These are phyloP conservation scores for Meloidogyne floridensis DNA, from an alignment of 1,140 invertebrate genomes.

Conservation along the genomic window DNA sequence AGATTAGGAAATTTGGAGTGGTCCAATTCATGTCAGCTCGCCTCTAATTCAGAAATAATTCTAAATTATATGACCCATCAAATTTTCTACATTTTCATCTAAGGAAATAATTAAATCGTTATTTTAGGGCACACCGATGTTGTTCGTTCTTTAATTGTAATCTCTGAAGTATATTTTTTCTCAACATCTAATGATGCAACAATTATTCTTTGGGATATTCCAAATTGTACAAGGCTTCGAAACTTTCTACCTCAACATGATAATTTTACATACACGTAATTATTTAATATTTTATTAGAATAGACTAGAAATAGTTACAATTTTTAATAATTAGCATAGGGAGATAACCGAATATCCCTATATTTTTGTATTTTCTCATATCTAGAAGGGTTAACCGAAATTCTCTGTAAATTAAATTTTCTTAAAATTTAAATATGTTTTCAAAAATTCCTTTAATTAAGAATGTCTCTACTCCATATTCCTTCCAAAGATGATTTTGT, in stretches of 20 bases:
- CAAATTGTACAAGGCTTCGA: conserved; percentile 73
- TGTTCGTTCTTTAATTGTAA: conserved; percentile 77
- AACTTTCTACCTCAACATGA: conserved; percentile 79
- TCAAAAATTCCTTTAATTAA: neutral
- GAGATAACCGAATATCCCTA: too few species aligned
- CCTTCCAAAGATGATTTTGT: conserved; percentile 66
- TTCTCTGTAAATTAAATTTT: neutral
- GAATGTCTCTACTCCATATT: neutral
- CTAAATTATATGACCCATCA: too few species aligned
- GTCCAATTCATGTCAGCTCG: too few species aligned
- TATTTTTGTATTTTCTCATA: too few species aligned
- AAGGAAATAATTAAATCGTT: conserved; percentile 39
- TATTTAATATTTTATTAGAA: conserved; percentile 39
- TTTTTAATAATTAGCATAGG: too few species aligned
- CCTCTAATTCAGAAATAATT: too few species aligned
- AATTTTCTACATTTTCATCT: neutral
- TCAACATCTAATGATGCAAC: conserved; percentile 88
- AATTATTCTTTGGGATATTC: conserved; percentile 78
- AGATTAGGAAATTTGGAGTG: too few species aligned
- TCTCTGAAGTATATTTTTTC: conserved; percentile 76
- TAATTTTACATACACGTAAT: conserved; percentile 73
- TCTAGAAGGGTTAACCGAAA: too few species aligned
- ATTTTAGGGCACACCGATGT: conserved; percentile 82
- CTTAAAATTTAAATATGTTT: neutral
- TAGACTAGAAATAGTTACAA: too few species aligned